phyloP scores from a whole-genome alignment of 2,888 invertebrate species.

The Gastracanthus pulcherrimus region DNA sequence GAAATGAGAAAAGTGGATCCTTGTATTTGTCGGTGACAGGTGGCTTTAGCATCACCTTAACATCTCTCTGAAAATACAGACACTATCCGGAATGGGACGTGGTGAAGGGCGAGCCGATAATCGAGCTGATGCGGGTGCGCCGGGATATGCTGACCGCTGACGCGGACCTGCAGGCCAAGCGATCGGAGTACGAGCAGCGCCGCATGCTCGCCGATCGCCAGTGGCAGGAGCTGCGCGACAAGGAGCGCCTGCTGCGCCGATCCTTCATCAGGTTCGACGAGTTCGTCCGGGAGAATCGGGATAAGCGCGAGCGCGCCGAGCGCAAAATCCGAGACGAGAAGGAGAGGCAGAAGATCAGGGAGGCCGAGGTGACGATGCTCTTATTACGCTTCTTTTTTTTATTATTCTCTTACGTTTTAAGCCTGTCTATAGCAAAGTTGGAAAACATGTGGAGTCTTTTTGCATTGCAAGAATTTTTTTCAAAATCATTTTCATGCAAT shows the following conservation, averaged over 20 bases:
- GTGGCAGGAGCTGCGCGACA: constrained; percentile 80
- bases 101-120: constrained; percentile 80
- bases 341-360: constrained; percentile 78
- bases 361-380: constrained; percentile 59
- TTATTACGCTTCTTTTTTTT: neutral
- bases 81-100: constrained; percentile 83
- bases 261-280: constrained; percentile 83
- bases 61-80: no score
- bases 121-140: constrained; percentile 80
- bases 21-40: no score
- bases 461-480: no score
- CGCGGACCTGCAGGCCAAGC: constrained; percentile 77
- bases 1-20: no score
- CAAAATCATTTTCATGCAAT: no score
- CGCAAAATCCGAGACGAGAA: constrained; percentile 81
- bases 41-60: no score
- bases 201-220: constrained; percentile 78
- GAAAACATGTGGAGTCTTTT: no score
- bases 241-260: constrained; percentile 79
- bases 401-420: neutral
- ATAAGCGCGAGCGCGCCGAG: constrained; percentile 82
- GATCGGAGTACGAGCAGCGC: constrained; percentile 76
- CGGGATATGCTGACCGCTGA: constrained; percentile 80
- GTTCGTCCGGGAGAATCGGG: constrained; percentile 83
- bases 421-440: no score